A percentile compares a stretch with the other conserved stretches of the same genome.
Conservation (phyloP, 2,797 vertebrate genomes). For the Macropodus opercularis region DNA sequence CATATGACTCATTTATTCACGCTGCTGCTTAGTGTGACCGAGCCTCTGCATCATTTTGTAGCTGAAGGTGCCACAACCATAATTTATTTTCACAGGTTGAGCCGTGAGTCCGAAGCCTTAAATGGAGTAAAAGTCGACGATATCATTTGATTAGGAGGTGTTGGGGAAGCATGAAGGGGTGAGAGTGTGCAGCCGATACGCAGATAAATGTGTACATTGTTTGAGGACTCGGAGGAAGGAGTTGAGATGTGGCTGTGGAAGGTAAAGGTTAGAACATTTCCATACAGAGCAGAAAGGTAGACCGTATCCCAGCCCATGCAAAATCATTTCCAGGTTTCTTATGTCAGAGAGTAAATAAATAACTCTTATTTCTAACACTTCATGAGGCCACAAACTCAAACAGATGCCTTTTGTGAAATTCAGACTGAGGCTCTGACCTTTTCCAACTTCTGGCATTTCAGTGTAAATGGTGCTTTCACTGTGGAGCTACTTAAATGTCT, state of each 20-base stretch:
- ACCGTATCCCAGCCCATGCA: no score
- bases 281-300: no score
- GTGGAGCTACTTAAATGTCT: neutral
- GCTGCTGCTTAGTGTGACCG: constrained; percentile 26
- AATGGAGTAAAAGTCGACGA: constrained; percentile 5
- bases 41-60: constrained; percentile 28
- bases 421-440: neutral
- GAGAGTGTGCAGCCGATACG: neutral
- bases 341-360: neutral
- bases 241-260: neutral
- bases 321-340: no score
- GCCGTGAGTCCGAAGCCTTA: constrained; percentile 9
- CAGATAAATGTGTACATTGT: neutral
- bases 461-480: neutral
- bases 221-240: neutral
- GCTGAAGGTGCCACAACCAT: constrained; percentile 10
- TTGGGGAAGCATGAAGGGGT: neutral
- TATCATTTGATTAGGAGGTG: neutral
- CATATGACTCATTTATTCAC: constrained; percentile 32
- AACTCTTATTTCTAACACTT: constrained; percentile 35
- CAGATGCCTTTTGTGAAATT: neutral
- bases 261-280: neutral
- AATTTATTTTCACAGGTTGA: constrained; percentile 21
- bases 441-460: neutral
- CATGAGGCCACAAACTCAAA: constrained; percentile 4